Conservation (phyloP, 2,797 vertebrate species). For the Chiroxiphia lanceolata region DNA sequence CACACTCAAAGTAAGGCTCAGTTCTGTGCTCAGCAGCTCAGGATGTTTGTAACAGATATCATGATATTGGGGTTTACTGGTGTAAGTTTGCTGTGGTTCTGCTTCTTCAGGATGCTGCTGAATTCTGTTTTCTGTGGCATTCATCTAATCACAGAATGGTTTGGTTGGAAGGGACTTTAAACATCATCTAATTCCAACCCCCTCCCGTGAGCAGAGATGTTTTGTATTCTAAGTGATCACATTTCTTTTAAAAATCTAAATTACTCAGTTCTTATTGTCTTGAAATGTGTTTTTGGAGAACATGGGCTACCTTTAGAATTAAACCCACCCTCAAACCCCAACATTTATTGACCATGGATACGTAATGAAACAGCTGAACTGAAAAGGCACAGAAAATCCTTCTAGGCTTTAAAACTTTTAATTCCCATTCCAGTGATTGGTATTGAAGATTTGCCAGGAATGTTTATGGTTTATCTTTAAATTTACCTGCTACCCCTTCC, state of each 20-base stretch:
- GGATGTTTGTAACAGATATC: accelerated
- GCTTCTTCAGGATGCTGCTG: not conserved
- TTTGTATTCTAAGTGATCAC: not conserved
- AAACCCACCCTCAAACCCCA: not conserved
- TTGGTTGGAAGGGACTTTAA: not conserved
- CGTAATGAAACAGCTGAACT: not conserved
- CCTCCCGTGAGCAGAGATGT: not conserved
- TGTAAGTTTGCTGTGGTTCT: not conserved
- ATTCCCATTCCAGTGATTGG: not conserved
- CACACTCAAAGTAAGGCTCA: constrained; percentile 85
- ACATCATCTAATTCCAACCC: not conserved
- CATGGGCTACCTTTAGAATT: not conserved
- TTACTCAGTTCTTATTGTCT: not conserved
- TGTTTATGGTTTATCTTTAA: not conserved
- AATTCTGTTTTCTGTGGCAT: not conserved
- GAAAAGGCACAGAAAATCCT: not conserved
- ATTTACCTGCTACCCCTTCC: not conserved
- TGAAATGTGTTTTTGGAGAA: not conserved
- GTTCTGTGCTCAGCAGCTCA: not conserved
- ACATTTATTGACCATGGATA: not conserved
- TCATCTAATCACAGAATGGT: not conserved
- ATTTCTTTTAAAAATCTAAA: not conserved
- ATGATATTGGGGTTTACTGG: accelerated
- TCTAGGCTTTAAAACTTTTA: not conserved
- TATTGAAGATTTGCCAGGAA: not conserved